A percentile compares a stretch with the other conserved stretches of the same genome.
phyloP scores from a whole-genome alignment of 2,888 invertebrate species.

The Tubulanus polymorphus region DNA sequence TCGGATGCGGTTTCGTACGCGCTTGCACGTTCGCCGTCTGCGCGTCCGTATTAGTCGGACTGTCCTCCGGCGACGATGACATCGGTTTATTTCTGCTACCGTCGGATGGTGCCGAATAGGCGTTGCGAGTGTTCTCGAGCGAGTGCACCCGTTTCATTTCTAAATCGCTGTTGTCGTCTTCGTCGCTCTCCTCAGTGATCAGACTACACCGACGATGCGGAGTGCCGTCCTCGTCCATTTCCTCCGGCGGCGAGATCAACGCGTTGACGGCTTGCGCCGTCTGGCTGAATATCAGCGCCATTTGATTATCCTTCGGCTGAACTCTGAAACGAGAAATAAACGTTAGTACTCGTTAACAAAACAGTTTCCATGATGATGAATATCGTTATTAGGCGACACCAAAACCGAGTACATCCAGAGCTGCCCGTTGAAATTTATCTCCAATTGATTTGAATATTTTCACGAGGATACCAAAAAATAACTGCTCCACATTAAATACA shows the following conservation, averaged over 20 bases:
- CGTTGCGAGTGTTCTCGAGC: not conserved
- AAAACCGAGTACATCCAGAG: too few relatives aligned
- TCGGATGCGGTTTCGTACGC: not conserved
- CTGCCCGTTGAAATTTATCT: too few relatives aligned
- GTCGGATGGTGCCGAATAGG: conserved; percentile 10
- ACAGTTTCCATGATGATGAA: too few relatives aligned
- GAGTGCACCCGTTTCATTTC: conserved; percentile 14
- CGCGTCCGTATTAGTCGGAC: too few relatives aligned
- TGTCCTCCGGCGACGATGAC: too few relatives aligned
- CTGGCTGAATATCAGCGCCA: not conserved
- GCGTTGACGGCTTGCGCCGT: conserved; percentile 20
- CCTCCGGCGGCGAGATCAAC: conserved; percentile 44
- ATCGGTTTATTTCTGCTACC: too few relatives aligned
- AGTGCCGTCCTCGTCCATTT: conserved; percentile 54
- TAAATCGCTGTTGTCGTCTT: conserved; percentile 57
- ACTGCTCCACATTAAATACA: too few relatives aligned
- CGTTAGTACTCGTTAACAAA: not conserved
- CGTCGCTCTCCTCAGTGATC: conserved; percentile 88
- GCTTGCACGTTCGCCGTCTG: too few relatives aligned
- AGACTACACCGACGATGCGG: conserved; percentile 86
- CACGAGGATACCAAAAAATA: too few relatives aligned
- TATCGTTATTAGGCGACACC: too few relatives aligned
- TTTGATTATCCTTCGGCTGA: not conserved
- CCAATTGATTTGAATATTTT: too few relatives aligned
- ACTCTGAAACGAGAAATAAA: not conserved